Percentiles rank a stretch among this genome's conserved stretches.
phyloP scores from a whole-genome alignment of 2,797 vertebrate species.

The Falco rusticolus region DNA sequence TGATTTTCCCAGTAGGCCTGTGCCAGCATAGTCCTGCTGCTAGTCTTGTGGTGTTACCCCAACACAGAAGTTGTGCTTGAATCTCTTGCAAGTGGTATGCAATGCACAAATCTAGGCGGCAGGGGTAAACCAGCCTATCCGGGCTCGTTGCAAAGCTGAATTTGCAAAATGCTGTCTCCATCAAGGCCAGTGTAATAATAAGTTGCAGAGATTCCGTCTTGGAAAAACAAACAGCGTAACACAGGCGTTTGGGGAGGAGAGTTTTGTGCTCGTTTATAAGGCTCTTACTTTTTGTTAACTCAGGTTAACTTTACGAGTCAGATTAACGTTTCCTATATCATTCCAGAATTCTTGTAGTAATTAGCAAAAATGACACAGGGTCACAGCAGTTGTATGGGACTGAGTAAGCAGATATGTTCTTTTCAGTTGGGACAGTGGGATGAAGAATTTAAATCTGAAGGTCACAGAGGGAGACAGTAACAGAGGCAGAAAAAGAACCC shows the following conservation, averaged over 20 bases:
- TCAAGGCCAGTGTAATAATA: slow-evolving; percentile 30
- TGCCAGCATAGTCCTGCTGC: slow-evolving; percentile 6
- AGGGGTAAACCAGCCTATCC: neutral
- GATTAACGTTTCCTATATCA: neutral
- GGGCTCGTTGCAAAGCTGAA: slow-evolving; percentile 2
- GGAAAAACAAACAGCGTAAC: slow-evolving; percentile 15
- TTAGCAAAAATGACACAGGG: neutral
- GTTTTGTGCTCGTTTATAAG: neutral
- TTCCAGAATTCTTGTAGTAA: slow-evolving; percentile 20
- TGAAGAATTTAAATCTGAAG: slow-evolving; percentile 30
- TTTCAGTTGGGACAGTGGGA: neutral
- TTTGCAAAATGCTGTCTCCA: slow-evolving; percentile 41
- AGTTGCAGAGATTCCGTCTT: neutral
- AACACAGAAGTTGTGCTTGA: neutral
- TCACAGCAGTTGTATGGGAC: neutral
- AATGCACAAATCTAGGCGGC: neutral
- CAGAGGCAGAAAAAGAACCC: slow-evolving; percentile 8
- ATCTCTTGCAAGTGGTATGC: neutral
- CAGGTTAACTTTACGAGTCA: neutral
- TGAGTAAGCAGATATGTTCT: neutral
- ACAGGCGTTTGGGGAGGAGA: neutral
- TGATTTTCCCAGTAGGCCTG: slow-evolving; percentile 31
- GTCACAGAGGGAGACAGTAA: neutral
- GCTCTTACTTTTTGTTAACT: slow-evolving; percentile 3
- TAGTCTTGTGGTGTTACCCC: slow-evolving; percentile 38